Base-by-base conservation (phyloP, 1,140 invertebrate genomes). In the Drosophila pandora region DNA sequence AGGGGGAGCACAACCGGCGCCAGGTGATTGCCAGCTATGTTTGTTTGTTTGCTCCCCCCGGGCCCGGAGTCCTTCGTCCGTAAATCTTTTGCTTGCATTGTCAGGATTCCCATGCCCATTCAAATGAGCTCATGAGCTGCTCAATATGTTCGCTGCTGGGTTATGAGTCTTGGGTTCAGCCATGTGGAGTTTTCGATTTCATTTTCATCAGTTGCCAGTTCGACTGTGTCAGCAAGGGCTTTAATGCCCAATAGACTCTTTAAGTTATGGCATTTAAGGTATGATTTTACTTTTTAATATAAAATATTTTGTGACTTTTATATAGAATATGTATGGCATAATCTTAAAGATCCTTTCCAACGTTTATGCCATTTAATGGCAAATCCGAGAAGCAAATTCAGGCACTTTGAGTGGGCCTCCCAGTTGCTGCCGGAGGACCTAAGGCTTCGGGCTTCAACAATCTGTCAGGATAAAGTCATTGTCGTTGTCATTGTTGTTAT, bases 381-480 rank as follows among this genome's bases (percentile, higher is more conserved):
- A 67, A 53, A 67, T 64, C 60, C 47, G 48, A 13, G 25, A 12
- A 25, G 52, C 52, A 23, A 70, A 70, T 57, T 57, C 43, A 37
- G 43, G 34, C 28, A 34, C 41, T 49, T 57, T 25, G 67, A 57
- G 64, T 41, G 63, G 50, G 32, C 7, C 32, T 23, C 4, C 13
- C n/a, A 23, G 13, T 32, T 13, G 34, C 23, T 45, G 6, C 48
- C 30, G 10, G 48, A 60, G 68, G 55, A 47, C 39, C 67, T 30
- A 39, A 71, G 71, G 69, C 68, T 21, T 43, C 13, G 48, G 70
- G 39, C 49, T 68, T 79, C 65, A 64, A 76, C 77, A 87, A 87
- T 87, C 82, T 87, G 82, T 82, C 82, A 85, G 79, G 82, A 81
- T 85, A 85, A 85, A 85, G 77, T 82, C 82, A 87, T 87, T 85